Base-by-base conservation (phyloP, 2,888 invertebrate species). In the Gandaritis pyraliata region DNA sequence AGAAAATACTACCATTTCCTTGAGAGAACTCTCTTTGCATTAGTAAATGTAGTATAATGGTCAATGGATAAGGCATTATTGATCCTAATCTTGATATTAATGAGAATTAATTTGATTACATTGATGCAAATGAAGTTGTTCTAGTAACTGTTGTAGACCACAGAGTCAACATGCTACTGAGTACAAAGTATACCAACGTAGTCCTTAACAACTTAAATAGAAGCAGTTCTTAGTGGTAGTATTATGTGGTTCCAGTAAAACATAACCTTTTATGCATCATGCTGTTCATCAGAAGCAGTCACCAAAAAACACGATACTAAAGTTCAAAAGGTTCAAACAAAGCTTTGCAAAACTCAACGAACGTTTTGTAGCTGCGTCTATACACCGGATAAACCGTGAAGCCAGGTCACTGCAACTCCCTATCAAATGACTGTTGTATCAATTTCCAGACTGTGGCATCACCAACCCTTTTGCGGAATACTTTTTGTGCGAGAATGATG, bases 341-440 rank as follows among this genome's bases (percentile, higher is more conserved):
- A 53, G 43, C 52, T 41, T 61, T 66, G 41, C 50, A 39, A 61
- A 65, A 57, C 51, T 45, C 36, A 74, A 65, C 33, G 66, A 69
- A 59, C 70, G 41, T 71, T 72, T 73, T 70, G 66, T 67, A 66
- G 73, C 76, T 36, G 72, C 76, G 41, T 77, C 2, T 47, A 1
- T 23, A 66, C 77, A 85, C 84, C 83, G 82, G 83, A 83, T 82
- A 78, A 81, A 76, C 77, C 72, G 70, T 73, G 83, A 83, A 83
- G 81, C 80, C 82, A 67, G 70, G 45, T 72, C 72, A 69, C 61
- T 64, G 65, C 70, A 74, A 79, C 79, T 66, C 73, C 75, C 79
- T 84, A 82, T 83, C 81, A 75, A 76, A 73, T 83, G 76, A 77
- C 81, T 73, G 81, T 79, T 72, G 82, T 82, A 81, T 85, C 83